Evolutionary conservation across 2,113 vertebrate species (phyloP).

Genomic region (Lonchura striata): DNA sequence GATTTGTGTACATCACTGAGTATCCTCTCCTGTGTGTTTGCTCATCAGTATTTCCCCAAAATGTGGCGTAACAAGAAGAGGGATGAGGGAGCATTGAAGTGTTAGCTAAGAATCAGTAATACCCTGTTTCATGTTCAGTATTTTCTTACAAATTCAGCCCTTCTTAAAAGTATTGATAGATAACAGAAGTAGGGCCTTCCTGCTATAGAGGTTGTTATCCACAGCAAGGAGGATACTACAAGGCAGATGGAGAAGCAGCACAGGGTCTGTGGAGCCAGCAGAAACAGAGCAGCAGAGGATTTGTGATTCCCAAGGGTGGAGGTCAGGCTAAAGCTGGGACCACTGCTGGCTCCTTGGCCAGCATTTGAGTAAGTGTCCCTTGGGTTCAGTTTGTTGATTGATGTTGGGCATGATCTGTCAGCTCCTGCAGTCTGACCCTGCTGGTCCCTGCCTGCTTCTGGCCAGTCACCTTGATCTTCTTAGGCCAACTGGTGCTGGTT

Average conservation of each 20-base stretch:
- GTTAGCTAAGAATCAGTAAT: not conserved
- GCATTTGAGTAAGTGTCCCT: not conserved
- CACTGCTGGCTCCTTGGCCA: not conserved
- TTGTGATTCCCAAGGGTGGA: not conserved
- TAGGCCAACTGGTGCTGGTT: not conserved
- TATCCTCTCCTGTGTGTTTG: not conserved
- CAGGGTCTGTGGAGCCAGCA: not conserved
- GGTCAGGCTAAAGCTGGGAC: not conserved
- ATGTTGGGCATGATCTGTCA: not conserved
- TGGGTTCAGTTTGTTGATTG: not conserved
- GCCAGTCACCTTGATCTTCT: not conserved
- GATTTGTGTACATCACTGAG: not conserved
- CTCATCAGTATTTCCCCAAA: not conserved
- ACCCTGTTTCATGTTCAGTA: accelerated
- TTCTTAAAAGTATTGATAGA: not conserved
- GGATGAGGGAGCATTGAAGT: not conserved
- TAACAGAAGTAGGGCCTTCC: not conserved
- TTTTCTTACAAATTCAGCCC: not conserved
- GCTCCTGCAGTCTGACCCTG: not conserved
- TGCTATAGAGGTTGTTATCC: not conserved
- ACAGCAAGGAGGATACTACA: not conserved
- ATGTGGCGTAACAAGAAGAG: not conserved
- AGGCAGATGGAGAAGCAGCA: accelerated
- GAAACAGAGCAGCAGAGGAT: not conserved
- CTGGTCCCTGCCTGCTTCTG: not conserved